Conservation (phyloP, 1,140 invertebrate genomes). For the Drosophila santomea region DNA sequence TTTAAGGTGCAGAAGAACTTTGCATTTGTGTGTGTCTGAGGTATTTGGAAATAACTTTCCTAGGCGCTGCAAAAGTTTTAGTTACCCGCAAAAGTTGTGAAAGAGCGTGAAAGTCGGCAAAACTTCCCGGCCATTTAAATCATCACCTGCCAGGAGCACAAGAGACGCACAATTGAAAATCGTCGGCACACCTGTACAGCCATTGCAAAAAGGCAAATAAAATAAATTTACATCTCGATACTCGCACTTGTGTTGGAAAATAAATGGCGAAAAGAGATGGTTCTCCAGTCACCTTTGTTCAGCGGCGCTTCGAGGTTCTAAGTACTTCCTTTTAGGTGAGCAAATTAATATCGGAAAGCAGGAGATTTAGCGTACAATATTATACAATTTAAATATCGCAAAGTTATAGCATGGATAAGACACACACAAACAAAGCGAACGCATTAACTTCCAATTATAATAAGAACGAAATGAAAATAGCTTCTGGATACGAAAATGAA, state of each 20-base stretch:
- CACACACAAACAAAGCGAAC: no score
- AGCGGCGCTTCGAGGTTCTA: not conserved
- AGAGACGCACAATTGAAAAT: slow-evolving; percentile 51
- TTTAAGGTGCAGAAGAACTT: slow-evolving; percentile 20
- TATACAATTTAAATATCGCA: no score
- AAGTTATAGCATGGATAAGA: no score
- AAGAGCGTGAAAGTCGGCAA: slow-evolving; percentile 10
- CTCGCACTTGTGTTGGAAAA: slow-evolving; percentile 16
- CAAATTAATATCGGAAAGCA: no score
- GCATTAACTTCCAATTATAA: no score
- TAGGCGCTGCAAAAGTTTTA: slow-evolving; percentile 28
- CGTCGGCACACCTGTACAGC: slow-evolving; percentile 21
- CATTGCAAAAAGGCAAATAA: slow-evolving; percentile 27
- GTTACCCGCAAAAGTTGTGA: slow-evolving; percentile 32
- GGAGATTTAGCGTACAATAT: no score
- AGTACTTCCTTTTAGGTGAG: not conserved
- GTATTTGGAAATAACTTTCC: slow-evolving; percentile 24
- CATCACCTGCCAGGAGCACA: slow-evolving; percentile 65
- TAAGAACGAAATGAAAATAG: no score
- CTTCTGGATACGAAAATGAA: no score
- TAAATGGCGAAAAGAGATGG: slow-evolving; percentile 34
- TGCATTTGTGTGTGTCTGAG: slow-evolving; percentile 19
- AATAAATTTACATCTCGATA: slow-evolving; percentile 39
- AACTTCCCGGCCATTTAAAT: slow-evolving; percentile 63
- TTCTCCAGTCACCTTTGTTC: slow-evolving; percentile 12